Conservation (phyloP, 2,113 vertebrate genomes). For the Zeus faber region DNA sequence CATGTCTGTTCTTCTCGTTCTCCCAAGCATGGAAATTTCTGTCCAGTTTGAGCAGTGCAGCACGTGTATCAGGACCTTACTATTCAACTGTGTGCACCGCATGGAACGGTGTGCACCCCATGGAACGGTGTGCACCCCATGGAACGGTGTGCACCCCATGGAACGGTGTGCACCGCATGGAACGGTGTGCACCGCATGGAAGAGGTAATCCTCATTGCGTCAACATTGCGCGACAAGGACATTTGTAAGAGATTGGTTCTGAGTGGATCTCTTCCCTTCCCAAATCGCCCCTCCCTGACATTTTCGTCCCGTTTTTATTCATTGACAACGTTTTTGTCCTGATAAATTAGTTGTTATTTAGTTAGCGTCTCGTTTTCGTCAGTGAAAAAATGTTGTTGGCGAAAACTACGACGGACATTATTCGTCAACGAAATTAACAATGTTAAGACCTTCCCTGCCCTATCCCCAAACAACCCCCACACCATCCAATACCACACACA, state of each 20-base stretch:
- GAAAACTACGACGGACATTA: not conserved
- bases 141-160: too few species aligned
- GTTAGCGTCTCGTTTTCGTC: too few species aligned
- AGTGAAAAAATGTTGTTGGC: not conserved
- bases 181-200: too few species aligned
- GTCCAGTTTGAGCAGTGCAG: not conserved
- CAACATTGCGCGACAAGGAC: too few species aligned
- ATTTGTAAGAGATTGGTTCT: conserved; percentile 5
- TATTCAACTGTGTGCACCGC: conserved; percentile 1
- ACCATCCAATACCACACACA: not conserved
- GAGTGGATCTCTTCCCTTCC: conserved; percentile 3
- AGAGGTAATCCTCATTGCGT: too few species aligned
- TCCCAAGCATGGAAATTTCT: not conserved
- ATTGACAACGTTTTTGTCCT: conserved; percentile 10
- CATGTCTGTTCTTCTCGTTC: not conserved
- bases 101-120: too few species aligned
- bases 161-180: too few species aligned
- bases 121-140: too few species aligned
- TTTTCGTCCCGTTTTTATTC: conserved; percentile 6
- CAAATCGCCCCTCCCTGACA: conserved; percentile 3
- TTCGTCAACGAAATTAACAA: not conserved
- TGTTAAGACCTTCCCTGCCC: not conserved
- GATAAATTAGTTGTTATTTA: not conserved
- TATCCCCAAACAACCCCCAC: too few species aligned
- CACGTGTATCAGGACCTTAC: not conserved